Conservation (phyloP, 1,140 invertebrate genomes). For the Drosophila arawakana region DNA sequence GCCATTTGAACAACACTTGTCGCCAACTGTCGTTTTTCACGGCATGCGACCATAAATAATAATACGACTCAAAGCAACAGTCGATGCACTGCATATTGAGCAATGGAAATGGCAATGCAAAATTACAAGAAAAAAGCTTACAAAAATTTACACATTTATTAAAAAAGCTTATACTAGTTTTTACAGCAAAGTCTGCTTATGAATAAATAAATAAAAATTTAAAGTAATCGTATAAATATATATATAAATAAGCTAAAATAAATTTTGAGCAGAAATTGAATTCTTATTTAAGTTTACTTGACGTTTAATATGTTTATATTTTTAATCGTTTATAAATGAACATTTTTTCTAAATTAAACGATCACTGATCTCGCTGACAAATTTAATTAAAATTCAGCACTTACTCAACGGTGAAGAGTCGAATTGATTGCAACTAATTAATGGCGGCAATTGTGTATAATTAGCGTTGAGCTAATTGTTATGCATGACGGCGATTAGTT, state of each 20-base stretch:
- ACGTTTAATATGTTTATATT: too few species aligned
- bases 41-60: slow-evolving; percentile 79
- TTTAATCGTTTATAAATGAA: too few species aligned
- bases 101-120: slow-evolving; percentile 20
- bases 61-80: slow-evolving; percentile 67
- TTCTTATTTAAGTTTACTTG: too few species aligned
- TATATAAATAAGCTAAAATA: too few species aligned
- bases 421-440: neutral
- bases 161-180: too few species aligned
- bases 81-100: slow-evolving; percentile 54
- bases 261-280: too few species aligned
- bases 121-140: neutral
- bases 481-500: slow-evolving; percentile 8
- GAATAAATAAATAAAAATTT: too few species aligned
- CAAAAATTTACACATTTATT: neutral
- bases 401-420: neutral
- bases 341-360: too few species aligned
- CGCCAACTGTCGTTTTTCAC: slow-evolving; percentile 80
- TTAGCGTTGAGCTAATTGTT: neutral
- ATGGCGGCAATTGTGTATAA: neutral
- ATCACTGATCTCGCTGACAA: neutral
- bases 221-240: too few species aligned
- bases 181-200: too few species aligned
- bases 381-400: neutral
- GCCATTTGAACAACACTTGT: slow-evolving; percentile 79